Conservation (phyloP, 2,888 invertebrate genomes). For the Epicampocera succincta region DNA sequence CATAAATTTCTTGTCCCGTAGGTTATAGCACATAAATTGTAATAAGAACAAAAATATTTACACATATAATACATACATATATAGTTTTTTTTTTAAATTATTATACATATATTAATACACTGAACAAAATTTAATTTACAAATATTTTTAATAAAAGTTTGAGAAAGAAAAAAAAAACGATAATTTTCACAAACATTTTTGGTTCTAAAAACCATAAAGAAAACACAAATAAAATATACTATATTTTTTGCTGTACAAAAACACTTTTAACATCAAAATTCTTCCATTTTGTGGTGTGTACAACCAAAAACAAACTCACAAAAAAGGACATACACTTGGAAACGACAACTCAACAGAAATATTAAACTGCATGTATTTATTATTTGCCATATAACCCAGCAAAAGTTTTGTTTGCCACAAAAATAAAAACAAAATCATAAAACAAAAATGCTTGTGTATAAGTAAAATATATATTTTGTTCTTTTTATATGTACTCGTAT, state of each 20-base stretch:
- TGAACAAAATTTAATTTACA: slow-evolving; percentile 14
- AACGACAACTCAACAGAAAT: slow-evolving; percentile 22
- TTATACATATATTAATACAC: no score
- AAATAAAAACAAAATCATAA: not conserved
- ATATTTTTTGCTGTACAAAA: slow-evolving; percentile 25
- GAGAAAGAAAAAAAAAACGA: slow-evolving; percentile 11
- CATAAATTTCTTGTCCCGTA: no score
- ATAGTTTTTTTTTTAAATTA: not conserved
- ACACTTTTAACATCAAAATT: slow-evolving; percentile 51
- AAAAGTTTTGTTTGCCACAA: slow-evolving; percentile 13
- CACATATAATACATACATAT: slow-evolving; percentile 17
- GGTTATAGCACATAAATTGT: no score
- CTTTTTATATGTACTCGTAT: no score
- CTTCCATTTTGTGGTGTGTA: not conserved
- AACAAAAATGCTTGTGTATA: not conserved
- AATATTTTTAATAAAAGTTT: not conserved
- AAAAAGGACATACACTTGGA: slow-evolving; percentile 15
- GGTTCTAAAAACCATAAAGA: slow-evolving; percentile 33
- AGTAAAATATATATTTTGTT: not conserved
- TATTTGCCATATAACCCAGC: slow-evolving; percentile 45
- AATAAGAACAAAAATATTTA: slow-evolving; percentile 41
- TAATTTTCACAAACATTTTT: slow-evolving; percentile 20
- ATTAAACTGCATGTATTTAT: no score
- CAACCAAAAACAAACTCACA: slow-evolving; percentile 11
- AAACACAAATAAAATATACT: slow-evolving; percentile 9